Evolutionary conservation across 2,113 vertebrate species (phyloP).

Genomic region (Tupaia chinensis): DNA sequence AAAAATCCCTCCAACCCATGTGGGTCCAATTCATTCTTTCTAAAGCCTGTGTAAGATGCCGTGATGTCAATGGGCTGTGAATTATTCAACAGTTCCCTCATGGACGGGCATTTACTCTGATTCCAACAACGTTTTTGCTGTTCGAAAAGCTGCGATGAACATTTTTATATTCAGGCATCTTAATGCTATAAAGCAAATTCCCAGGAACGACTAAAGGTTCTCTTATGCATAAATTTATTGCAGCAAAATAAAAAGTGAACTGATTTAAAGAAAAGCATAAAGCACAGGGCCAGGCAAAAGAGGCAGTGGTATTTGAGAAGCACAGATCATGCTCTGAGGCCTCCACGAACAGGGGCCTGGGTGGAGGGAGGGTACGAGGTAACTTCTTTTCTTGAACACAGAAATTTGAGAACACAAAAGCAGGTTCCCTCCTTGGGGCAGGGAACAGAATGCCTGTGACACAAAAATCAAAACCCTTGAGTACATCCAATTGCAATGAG

Average conservation of each 20-base stretch:
- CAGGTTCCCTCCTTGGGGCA: background rate
- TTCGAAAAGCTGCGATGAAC: background rate
- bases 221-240: background rate
- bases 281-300: background rate
- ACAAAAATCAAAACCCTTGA: background rate
- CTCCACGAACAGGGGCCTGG: background rate
- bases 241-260: background rate
- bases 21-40: background rate
- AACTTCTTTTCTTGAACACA: background rate
- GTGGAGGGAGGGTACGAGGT: background rate
- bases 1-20: background rate
- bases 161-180: background rate
- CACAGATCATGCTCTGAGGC: accelerated
- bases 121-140: background rate
- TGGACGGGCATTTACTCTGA: background rate
- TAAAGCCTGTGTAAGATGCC: background rate
- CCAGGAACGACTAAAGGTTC: background rate
- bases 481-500: background rate
- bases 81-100: background rate
- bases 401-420: background rate
- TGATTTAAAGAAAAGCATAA: background rate
- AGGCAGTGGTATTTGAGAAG: accelerated
- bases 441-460: background rate
- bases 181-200: background rate
- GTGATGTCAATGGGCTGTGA: accelerated